phyloP scores from a whole-genome alignment of 2,113 vertebrate genomes.

The Phasianus colchicus region DNA sequence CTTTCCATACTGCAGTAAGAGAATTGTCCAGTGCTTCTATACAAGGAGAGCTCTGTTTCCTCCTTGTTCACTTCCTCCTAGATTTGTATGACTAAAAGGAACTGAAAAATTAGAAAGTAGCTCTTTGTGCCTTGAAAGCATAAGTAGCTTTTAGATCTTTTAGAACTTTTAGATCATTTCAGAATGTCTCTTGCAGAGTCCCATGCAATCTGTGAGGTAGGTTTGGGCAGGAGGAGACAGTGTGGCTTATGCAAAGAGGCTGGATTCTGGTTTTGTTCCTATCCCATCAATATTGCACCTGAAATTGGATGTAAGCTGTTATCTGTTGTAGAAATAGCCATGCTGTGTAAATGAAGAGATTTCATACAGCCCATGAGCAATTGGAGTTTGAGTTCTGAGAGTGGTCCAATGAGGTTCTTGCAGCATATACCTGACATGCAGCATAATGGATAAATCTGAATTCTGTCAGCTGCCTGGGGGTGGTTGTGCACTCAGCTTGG shows the following conservation, averaged over 20 bases:
- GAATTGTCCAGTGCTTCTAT: background rate
- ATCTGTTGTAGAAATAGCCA: background rate
- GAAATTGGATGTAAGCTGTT: background rate
- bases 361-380: background rate
- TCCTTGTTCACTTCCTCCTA: conserved; percentile 10
- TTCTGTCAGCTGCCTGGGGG: background rate
- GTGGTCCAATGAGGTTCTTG: background rate
- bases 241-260: accelerated
- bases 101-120: conserved; percentile 3
- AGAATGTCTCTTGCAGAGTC: background rate
- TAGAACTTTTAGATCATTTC: background rate
- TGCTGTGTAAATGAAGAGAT: background rate
- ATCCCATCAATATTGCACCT: background rate
- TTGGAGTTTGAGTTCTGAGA: background rate
- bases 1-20: background rate
- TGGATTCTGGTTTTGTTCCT: background rate
- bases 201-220: background rate
- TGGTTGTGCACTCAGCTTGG: background rate
- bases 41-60: background rate
- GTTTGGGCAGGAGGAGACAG: background rate
- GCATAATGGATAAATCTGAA: background rate
- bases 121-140: conserved; percentile 7
- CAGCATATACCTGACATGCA: background rate
- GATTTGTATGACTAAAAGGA: background rate
- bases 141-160: background rate